Percentiles rank a stretch among this genome's conserved stretches.
These are phyloP conservation scores for Oscheius sp. DNA, from an alignment of 2,888 invertebrate genomes.

Conservation along the genomic window DNA sequence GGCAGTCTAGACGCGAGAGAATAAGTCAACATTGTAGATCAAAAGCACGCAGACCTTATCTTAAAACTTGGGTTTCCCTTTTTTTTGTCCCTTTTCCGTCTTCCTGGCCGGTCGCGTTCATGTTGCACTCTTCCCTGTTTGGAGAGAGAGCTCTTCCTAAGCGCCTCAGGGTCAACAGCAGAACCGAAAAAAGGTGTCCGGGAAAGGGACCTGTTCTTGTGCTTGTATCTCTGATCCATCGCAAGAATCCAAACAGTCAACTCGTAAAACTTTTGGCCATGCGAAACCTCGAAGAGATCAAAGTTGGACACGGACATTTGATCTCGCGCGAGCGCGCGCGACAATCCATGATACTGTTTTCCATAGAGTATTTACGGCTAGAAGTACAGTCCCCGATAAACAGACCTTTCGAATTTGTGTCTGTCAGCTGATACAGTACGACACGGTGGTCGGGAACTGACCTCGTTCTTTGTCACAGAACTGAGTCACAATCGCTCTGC, in stretches of 20 bases:
- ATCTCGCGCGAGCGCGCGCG: neutral
- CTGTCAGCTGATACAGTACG: too few species aligned
- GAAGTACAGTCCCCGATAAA: neutral
- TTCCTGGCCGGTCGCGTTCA: neutral
- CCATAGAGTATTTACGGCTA: neutral
- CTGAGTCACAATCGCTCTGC: slow-evolving; percentile 14
- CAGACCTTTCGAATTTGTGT: neutral
- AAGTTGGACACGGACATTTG: slow-evolving; percentile 24
- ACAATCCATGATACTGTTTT: too few species aligned
- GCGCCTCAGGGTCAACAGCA: slow-evolving; percentile 23
- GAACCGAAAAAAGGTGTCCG: slow-evolving; percentile 25
- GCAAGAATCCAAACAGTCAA: neutral
- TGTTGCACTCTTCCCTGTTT: slow-evolving; percentile 17
- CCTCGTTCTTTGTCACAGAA: too few species aligned
- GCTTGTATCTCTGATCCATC: neutral
- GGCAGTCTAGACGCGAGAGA: too few species aligned
- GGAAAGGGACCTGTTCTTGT: slow-evolving; percentile 17
- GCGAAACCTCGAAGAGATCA: slow-evolving; percentile 23
- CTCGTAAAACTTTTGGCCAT: neutral
- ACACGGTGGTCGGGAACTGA: too few species aligned
- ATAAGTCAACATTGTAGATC: too few species aligned
- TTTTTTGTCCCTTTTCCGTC: slow-evolving; percentile 23
- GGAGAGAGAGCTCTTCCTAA: slow-evolving; percentile 17
- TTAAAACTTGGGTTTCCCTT: neutral
- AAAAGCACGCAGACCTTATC: too few species aligned